Percentiles rank a stretch among this genome's conserved stretches.
Conservation (phyloP, 1,140 invertebrate species). For the Aphidius gifuensis region DNA sequence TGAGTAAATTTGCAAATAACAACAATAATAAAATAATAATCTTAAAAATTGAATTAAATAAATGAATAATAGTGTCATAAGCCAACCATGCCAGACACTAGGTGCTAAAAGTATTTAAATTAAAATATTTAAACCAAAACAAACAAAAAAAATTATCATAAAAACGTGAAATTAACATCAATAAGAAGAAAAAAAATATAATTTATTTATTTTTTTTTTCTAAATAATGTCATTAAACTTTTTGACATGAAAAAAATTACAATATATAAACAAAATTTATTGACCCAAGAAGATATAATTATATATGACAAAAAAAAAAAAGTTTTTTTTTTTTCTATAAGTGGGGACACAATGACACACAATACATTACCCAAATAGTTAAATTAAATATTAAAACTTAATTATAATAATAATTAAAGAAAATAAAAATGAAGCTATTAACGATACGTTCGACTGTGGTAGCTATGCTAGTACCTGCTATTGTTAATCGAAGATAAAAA, state of each 20-base stretch:
- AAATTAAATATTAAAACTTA: conserved; percentile 9
- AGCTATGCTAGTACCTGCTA: conserved; percentile 58
- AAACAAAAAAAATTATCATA: conserved; percentile 32
- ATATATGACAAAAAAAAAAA: background rate
- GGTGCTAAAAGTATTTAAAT: conserved; percentile 46
- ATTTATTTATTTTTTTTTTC: too few species aligned
- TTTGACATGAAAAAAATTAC: background rate
- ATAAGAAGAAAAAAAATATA: too few species aligned
- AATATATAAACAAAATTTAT: background rate
- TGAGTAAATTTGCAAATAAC: background rate
- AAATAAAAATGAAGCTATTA: conserved; percentile 52
- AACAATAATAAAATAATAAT: too few species aligned
- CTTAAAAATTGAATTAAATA: background rate
- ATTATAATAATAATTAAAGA: background rate
- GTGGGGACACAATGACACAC: conserved; percentile 24
- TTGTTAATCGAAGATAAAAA: conserved; percentile 44
- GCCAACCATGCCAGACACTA: conserved; percentile 38
- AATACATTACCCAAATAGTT: conserved; percentile 26
- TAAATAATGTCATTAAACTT: background rate
- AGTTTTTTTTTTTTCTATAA: background rate
- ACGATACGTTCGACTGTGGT: conserved; percentile 57
- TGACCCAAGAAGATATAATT: background rate
- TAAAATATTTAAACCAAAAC: too few species aligned
- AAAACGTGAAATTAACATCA: conserved; percentile 23
- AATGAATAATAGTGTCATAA: conserved; percentile 26